Conservation (phyloP, 2,888 invertebrate genomes). For the Zeuzera pyrina region DNA sequence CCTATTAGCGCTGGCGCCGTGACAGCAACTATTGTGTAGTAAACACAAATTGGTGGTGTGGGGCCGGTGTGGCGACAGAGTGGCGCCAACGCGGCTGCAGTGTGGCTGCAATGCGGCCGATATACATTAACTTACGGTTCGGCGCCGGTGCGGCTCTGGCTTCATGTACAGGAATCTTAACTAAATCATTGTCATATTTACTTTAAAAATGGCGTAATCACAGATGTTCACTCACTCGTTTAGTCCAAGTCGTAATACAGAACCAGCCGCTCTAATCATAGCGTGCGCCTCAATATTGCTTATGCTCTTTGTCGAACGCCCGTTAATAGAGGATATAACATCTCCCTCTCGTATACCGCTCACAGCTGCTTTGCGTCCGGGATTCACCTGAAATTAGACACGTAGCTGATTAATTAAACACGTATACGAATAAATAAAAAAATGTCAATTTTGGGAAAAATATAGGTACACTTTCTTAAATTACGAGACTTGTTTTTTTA, state of each 20-base stretch:
- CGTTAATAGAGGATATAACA: constrained; percentile 85
- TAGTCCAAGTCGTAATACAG: constrained; percentile 77
- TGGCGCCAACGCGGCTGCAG: too few species aligned
- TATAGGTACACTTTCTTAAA: too few species aligned
- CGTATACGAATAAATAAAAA: constrained; percentile 2
- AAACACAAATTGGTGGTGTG: too few species aligned
- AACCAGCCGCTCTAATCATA: constrained; percentile 80
- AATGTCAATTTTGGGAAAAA: too few species aligned
- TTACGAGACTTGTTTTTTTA: too few species aligned
- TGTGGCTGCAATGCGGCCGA: too few species aligned
- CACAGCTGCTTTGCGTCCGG: constrained; percentile 87
- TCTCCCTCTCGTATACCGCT: constrained; percentile 87
- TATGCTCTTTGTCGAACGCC: constrained; percentile 76
- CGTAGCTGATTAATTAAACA: constrained; percentile 5
- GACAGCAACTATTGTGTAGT: too few species aligned
- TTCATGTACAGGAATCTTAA: too few species aligned
- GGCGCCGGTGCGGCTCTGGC: constrained; percentile 1
- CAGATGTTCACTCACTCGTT: constrained; percentile 85
- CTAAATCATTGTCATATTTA: background rate
- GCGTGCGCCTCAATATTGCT: constrained; percentile 82
- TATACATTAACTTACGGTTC: constrained; percentile 10
- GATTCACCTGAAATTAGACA: constrained; percentile 89
- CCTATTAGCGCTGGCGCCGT: too few species aligned
- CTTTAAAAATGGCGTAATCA: background rate
- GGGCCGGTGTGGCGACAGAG: too few species aligned